phyloP scores from a whole-genome alignment of 2,888 invertebrate genomes.

The Heteropelma amictum region DNA sequence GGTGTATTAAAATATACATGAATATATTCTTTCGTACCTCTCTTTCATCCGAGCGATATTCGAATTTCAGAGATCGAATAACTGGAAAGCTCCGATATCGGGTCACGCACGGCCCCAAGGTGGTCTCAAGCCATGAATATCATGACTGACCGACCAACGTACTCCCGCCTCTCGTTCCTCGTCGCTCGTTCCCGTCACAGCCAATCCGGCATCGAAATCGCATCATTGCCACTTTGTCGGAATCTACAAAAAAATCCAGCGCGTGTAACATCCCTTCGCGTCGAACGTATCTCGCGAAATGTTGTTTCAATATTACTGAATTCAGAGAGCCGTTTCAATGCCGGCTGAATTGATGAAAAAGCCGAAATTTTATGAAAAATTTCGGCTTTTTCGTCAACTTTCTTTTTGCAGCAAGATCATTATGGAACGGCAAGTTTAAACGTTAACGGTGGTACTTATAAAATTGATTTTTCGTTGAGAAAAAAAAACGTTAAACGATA shows the following conservation, averaged over 20 bases:
- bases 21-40: constrained; percentile 61
- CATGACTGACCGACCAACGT: constrained; percentile 74
- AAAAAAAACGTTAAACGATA: no score
- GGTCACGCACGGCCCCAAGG: constrained; percentile 68
- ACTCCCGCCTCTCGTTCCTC: not conserved
- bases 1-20: constrained; percentile 75
- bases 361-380: no score
- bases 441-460: no score
- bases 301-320: no score
- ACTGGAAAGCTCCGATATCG: constrained; percentile 64
- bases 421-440: no score
- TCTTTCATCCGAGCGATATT: constrained; percentile 71
- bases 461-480: no score
- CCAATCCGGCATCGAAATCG: constrained; percentile 32
- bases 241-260: not conserved
- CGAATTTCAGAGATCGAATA: constrained; percentile 77
- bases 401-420: no score
- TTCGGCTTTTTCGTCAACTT: no score
- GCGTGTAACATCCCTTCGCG: no score
- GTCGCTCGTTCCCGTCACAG: not conserved
- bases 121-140: constrained; percentile 78
- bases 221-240: constrained; percentile 22
- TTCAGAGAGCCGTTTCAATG: no score
- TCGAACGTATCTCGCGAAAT: no score
- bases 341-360: no score